Base-by-base conservation (phyloP, 2,797 vertebrate genomes). In the Muscicapa comitata region DNA sequence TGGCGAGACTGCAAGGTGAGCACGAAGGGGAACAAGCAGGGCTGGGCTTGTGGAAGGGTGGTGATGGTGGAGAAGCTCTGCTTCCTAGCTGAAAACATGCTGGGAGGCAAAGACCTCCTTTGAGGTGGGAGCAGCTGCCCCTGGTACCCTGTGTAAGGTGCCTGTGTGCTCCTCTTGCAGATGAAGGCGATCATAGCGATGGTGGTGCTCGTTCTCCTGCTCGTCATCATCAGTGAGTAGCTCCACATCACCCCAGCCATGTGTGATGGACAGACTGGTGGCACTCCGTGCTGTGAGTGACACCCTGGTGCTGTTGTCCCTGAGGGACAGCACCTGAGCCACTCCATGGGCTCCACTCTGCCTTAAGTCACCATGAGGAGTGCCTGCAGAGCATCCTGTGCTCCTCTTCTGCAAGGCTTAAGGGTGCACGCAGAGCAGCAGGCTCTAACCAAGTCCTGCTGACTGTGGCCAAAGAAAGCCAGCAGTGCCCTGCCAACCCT, bases 1-100 rank as follows among this genome's bases (percentile, higher is more conserved):
- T 99, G 99, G 99, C 98, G 98, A 88, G 99, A 99, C 88, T 99
- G 98, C 97, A 99, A 99, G 98, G 99, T 99, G 95, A 98, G 97
- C 94, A 26, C 13, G 47, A 38, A 16, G 6, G 5, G n/a, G 43
- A 68, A 13, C 4, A 33, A 65, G 50, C 29, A 48, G 31, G 45
- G 54, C n/a, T 38, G 73, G 58, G 29, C 16, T n/a, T 91, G 28
- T 54, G 83, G 43, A 31, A 33, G 25, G 10, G 8, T 3, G 2
- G 21, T 58, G 57, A 43, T 1, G 31, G 7, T n/a, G 53, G 43
- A 81, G 43, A 6, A 74, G 25, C 61, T 88, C 43, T 68, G 21
- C 45, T 51, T 84, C 59, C 45, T 28, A 43, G 45, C 55, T 91
- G 73, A 65, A 63, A 62, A 51, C 57, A 23, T 40, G 24, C 57